Evolutionary conservation across 2,113 vertebrate genomes (phyloP).

Genomic region (Caranx ignobilis): DNA sequence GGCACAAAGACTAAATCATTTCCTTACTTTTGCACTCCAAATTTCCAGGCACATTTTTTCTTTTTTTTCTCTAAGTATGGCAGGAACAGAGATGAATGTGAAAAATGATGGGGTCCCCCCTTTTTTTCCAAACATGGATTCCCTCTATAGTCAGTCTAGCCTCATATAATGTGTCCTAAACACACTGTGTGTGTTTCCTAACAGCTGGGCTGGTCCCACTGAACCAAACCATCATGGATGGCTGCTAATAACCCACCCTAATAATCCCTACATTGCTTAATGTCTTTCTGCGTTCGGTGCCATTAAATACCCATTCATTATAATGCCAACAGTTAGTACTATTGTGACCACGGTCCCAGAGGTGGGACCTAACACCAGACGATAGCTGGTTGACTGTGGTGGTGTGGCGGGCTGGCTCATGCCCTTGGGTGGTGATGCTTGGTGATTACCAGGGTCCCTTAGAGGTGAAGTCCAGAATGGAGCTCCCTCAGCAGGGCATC

Average conservation of each 20-base stretch:
- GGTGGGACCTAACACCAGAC: conserved; percentile 29
- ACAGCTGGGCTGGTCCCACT: conserved; percentile 71
- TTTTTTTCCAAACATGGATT: conserved; percentile 32
- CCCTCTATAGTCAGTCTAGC: conserved; percentile 33
- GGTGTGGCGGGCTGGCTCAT: conserved; percentile 23
- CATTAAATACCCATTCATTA: conserved; percentile 76
- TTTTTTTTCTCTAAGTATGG: conserved; percentile 19
- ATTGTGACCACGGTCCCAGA: conserved; percentile 58
- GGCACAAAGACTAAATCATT: conserved; percentile 62
- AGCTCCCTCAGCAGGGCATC: conserved; percentile 61
- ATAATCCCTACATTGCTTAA: conserved; percentile 76
- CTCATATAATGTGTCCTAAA: conserved; percentile 51
- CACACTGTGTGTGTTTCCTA: conserved; percentile 51
- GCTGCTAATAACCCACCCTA: conserved; percentile 81
- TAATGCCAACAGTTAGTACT: conserved; percentile 64
- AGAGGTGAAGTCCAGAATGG: conserved; percentile 68
- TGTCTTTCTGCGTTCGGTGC: conserved; percentile 60
- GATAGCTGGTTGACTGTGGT: conserved; percentile 28
- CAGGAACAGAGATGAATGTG: conserved; percentile 56
- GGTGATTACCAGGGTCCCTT: conserved; percentile 67
- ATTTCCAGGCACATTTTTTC: conserved; percentile 38
- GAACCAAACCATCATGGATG: conserved; percentile 78
- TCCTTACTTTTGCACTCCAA: conserved; percentile 53
- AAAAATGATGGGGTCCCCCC: conserved; percentile 41
- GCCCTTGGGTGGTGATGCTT: conserved; percentile 63